Conservation (phyloP, 1,140 invertebrate species). For the Rhynchophorus ferrugineus region DNA sequence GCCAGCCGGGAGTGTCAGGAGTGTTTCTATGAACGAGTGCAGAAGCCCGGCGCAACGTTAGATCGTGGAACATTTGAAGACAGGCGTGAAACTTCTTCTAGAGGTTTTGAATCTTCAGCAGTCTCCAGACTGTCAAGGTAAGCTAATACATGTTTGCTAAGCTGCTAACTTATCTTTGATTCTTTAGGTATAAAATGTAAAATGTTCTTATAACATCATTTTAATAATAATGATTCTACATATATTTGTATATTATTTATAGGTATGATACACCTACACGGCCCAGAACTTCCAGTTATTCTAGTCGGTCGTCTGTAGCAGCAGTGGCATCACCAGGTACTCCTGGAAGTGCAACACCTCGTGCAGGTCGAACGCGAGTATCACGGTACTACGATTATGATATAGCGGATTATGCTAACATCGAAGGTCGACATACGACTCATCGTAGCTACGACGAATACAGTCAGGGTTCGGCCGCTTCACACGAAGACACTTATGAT, state of each 20-base stretch:
- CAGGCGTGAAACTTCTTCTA: slow-evolving; percentile 36
- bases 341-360: slow-evolving; percentile 33
- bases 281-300: slow-evolving; percentile 47
- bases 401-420: slow-evolving; percentile 33
- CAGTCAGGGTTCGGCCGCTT: slow-evolving; percentile 54
- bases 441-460: slow-evolving; percentile 56
- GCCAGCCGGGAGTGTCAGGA: slow-evolving; percentile 79
- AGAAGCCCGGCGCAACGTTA: slow-evolving; percentile 56
- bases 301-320: slow-evolving; percentile 35
- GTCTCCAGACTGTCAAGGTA: slow-evolving; percentile 35
- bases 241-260: too few relatives aligned
- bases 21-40: slow-evolving; percentile 83
- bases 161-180: neutral
- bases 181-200: too few relatives aligned
- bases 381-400: slow-evolving; percentile 38
- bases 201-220: too few relatives aligned
- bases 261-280: slow-evolving; percentile 42
- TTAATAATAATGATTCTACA: too few relatives aligned
- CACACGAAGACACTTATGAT: slow-evolving; percentile 52
- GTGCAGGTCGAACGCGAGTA: slow-evolving; percentile 33
- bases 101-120: slow-evolving; percentile 43
- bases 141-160: slow-evolving; percentile 1
- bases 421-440: slow-evolving; percentile 31
- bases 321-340: slow-evolving; percentile 37
- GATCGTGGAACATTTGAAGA: slow-evolving; percentile 45